Base-by-base conservation (phyloP, 1,140 invertebrate genomes). In the Dendroctonus valens region DNA sequence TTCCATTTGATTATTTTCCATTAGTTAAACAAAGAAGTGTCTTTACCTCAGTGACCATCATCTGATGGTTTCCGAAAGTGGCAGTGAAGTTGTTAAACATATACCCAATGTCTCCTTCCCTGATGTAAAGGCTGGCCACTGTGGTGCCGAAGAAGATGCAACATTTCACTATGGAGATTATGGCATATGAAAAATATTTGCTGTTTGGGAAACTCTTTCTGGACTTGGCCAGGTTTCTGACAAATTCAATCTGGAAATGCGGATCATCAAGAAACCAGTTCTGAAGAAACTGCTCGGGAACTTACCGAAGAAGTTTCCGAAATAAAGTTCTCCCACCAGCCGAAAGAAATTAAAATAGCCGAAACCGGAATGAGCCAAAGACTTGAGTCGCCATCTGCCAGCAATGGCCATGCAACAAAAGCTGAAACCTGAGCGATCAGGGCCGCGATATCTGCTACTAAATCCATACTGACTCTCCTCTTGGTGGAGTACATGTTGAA, bases 261-360 rank as follows among this genome's bases (percentile, higher is more conserved):
- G 3, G 3, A 26, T 1, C 26, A 26, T 26, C 26, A 26, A 26
- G 26, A 3, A 26, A 26, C 26, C 26, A 1, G 26, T 26, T 3
- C 26, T 3, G 26, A 26, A 26, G 1, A 2, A 26, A 26, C 26
- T 26, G 26, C 1, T 26, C 26, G 26, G 26, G 26, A 55, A 55
- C 55, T 59, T 50, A 64, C 61, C 26, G 52, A 4, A 26, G 52
- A 41, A 50, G 65, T 51, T 42, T 49, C 39, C 14, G 54, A 46
- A 9, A 89, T 83, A 75, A 85, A 94, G 79, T 94, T 95, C 74
- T 91, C 87, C 92, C 92, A 94, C 87, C 91, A 94, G 15, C 89
- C 86, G 63, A 86, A 82, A 1, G 91, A 93, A n/a, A 90, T 85
- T 5, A 92, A 79, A 49, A 91, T 72, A 0, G 90, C 75, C 0